Percentiles rank a stretch among this genome's conserved stretches.
These are phyloP conservation scores for Apostichopus japonicus DNA, from an alignment of 35 echinoderm and acorn worm genomes.

Conservation along the genomic window DNA sequence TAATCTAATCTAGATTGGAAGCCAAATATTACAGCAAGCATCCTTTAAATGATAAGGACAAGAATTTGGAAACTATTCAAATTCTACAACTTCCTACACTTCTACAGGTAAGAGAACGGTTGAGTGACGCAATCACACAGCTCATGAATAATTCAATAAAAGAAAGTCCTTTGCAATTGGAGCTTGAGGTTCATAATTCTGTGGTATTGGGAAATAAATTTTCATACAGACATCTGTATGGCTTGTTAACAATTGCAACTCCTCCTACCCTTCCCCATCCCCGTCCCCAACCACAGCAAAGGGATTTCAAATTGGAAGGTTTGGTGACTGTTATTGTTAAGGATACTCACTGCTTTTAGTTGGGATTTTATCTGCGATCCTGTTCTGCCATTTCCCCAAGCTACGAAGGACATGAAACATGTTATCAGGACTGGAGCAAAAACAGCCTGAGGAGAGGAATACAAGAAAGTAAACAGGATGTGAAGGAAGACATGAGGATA, in stretches of 20 bases:
- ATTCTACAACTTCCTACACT: too few relatives aligned
- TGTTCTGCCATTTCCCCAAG: constrained; percentile 27
- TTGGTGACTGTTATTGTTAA: neutral
- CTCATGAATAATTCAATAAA: too few relatives aligned
- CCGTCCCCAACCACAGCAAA: neutral
- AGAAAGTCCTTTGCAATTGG: too few relatives aligned
- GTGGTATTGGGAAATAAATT: neutral
- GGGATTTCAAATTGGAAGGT: neutral
- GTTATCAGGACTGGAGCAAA: constrained; percentile 13
- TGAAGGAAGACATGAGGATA: too few relatives aligned
- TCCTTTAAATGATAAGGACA: too few relatives aligned
- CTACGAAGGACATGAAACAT: constrained; percentile 6
- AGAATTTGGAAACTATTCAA: too few relatives aligned
- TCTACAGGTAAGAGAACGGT: too few relatives aligned
- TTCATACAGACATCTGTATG: neutral
- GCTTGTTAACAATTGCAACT: neutral
- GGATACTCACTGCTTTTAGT: neutral
- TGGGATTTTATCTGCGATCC: neutral
- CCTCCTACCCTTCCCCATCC: neutral
- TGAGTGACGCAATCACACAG: too few relatives aligned
- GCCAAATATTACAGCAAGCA: too few relatives aligned
- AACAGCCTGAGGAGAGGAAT: neutral
- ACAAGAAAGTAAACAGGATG: neutral
- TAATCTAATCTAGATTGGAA: too few relatives aligned
- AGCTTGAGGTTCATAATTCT: too few relatives aligned